A percentile compares a stretch with the other conserved stretches of the same genome.
Evolutionary conservation across 2,797 vertebrate species (phyloP).

Genomic region (Pagetopsis macropterus): DNA sequence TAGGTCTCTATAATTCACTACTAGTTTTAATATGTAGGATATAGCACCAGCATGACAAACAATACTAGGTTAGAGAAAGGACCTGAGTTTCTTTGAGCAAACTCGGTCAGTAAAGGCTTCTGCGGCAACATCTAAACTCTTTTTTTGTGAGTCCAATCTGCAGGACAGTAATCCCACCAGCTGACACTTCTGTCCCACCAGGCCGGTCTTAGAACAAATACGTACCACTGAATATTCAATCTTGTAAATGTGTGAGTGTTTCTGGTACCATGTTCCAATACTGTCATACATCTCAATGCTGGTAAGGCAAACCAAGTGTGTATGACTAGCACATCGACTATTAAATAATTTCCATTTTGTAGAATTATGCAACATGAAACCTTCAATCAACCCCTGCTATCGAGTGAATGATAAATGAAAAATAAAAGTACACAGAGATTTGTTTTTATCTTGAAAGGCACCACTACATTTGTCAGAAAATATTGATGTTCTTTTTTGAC

Average conservation of each 20-base stretch:
- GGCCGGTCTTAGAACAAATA: constrained; percentile 3
- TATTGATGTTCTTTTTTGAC: constrained; percentile 13
- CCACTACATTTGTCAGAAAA: constrained; percentile 3
- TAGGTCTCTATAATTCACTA: no score
- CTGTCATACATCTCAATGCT: constrained; percentile 25
- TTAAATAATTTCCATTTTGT: no score
- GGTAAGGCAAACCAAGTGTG: constrained; percentile 2
- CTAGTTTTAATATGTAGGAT: no score
- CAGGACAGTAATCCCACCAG: constrained; percentile 27
- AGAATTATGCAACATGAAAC: neutral
- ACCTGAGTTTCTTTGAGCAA: constrained; percentile 15
- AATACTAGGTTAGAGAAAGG: constrained; percentile 5
- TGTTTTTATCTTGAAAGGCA: neutral
- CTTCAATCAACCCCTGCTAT: neutral
- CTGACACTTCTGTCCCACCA: constrained; percentile 26
- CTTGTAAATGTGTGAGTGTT: constrained; percentile 12
- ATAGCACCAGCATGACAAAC: neutral
- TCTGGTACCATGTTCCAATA: constrained; percentile 20
- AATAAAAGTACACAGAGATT: neutral
- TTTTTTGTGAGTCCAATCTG: constrained; percentile 23
- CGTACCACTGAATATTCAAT: constrained; percentile 23
- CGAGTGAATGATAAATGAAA: neutral
- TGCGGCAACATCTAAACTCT: constrained; percentile 3
- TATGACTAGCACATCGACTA: no score
- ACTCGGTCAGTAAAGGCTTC: constrained; percentile 20